Evolutionary conservation across 2,797 vertebrate genomes (phyloP).

Genomic region (Lepus townsendii): DNA sequence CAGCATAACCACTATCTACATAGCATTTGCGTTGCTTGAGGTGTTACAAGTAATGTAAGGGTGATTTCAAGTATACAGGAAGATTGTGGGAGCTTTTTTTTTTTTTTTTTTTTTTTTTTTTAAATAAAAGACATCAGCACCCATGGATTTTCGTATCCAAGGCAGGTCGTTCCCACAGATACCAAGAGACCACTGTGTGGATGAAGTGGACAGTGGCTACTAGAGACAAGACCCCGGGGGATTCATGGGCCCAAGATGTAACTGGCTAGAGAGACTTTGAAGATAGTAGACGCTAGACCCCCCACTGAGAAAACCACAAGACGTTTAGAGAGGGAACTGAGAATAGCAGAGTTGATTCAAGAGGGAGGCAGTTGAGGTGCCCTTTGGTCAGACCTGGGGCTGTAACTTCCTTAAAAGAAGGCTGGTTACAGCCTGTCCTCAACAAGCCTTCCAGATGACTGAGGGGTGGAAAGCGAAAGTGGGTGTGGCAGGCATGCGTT

Average conservation of each 20-base stretch:
- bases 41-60: neutral
- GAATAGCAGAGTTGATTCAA: slow-evolving; percentile 17
- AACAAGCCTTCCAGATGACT: slow-evolving; percentile 64
- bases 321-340: neutral
- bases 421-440: slow-evolving; percentile 64
- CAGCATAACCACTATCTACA: neutral
- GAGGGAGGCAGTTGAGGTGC: neutral
- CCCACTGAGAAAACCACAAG: neutral
- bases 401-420: slow-evolving; percentile 62
- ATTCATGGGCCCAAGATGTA: neutral
- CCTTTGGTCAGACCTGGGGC: slow-evolving; percentile 45
- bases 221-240: neutral
- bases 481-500: slow-evolving; percentile 53
- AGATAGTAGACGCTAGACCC: neutral
- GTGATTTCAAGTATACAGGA: neutral
- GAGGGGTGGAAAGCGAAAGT: slow-evolving; percentile 67
- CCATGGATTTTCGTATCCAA: neutral
- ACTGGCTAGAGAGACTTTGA: slow-evolving; percentile 28
- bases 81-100: neutral
- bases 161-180: neutral
- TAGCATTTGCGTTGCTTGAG: neutral
- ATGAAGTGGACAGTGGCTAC: neutral
- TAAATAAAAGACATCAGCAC: neutral
- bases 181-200: neutral
- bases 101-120: too few relatives aligned